A percentile compares a stretch with the other conserved stretches of the same genome.
Evolutionary conservation across 2,797 vertebrate species (phyloP).

Genomic region (Leptodactylus fallax): DNA sequence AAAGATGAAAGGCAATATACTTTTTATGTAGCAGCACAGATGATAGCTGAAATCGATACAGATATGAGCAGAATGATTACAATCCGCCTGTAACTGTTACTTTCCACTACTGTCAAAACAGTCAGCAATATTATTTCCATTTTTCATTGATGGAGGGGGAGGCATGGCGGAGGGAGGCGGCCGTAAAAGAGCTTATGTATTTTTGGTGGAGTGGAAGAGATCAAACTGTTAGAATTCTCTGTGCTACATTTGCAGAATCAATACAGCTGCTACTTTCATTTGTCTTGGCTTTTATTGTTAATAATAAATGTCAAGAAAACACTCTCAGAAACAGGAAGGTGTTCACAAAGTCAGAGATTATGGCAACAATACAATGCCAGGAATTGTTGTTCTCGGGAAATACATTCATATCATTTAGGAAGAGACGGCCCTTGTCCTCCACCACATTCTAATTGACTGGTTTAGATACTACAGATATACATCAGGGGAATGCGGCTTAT

Average conservation of each 20-base stretch:
- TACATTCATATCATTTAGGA: conserved; percentile 55
- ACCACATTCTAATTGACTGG: conserved; percentile 66
- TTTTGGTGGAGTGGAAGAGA: conserved; percentile 66
- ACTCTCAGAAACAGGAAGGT: conserved; percentile 63
- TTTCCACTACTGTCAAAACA: conserved; percentile 64
- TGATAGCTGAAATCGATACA: conserved; percentile 65
- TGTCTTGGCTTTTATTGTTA: conserved; percentile 70
- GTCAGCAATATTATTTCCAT: conserved; percentile 57
- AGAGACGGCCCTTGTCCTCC: conserved; percentile 54
- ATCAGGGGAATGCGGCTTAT: conserved; percentile 6
- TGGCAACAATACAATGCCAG: conserved; percentile 61
- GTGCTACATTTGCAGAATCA: conserved; percentile 68
- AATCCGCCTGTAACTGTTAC: conserved; percentile 65
- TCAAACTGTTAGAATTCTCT: conserved; percentile 65
- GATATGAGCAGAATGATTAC: conserved; percentile 57
- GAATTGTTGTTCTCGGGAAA: conserved; percentile 54
- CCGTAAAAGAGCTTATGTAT: conserved; percentile 66
- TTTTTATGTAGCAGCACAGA: conserved; percentile 62
- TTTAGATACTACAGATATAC: conserved; percentile 62
- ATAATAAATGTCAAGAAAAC: conserved; percentile 70
- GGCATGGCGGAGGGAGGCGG: background rate
- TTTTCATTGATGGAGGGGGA: conserved; percentile 66
- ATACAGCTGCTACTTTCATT: conserved; percentile 67
- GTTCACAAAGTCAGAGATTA: conserved; percentile 65
- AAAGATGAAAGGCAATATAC: conserved; percentile 60